Conservation (phyloP, 2,113 vertebrate genomes). For the Aphyosemion australe region DNA sequence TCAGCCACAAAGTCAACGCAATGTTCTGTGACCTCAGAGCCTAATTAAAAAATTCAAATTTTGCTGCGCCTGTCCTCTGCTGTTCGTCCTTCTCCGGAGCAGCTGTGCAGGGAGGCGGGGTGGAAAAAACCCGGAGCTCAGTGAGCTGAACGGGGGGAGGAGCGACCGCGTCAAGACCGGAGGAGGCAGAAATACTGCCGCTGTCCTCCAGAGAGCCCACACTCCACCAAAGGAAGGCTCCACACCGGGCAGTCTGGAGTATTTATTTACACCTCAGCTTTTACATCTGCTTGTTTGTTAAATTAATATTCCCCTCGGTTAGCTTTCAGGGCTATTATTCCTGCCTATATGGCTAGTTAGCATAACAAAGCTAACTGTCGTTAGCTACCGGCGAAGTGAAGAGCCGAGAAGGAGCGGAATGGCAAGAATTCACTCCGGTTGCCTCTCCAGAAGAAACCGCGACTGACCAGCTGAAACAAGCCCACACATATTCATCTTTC, state of each 20-base stretch:
- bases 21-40: background rate
- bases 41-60: background rate
- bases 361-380: slow-evolving; percentile 45
- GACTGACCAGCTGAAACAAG: background rate
- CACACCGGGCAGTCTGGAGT: background rate
- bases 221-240: background rate
- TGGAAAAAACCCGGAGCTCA: slow-evolving; percentile 21
- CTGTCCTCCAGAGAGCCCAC: background rate
- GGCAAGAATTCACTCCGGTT: slow-evolving; percentile 41
- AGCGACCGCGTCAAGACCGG: too few species aligned
- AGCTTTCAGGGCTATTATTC: background rate
- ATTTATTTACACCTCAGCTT: background rate
- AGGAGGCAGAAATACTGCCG: background rate
- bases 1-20: background rate
- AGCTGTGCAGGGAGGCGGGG: slow-evolving; percentile 5
- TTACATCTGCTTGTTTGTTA: background rate
- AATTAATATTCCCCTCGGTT: background rate
- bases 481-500: background rate
- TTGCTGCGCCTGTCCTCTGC: background rate
- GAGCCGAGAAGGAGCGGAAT: slow-evolving; percentile 36
- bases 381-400: slow-evolving; percentile 53
- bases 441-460: slow-evolving; percentile 8
- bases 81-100: slow-evolving; percentile 7
- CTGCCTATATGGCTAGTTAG: slow-evolving; percentile 45
- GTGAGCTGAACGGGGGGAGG: background rate